Evolutionary conservation across 2,797 vertebrate genomes (phyloP), one percentile per base, ranked within the genome.

Genomic region (Oceanodroma leucorhoa): DNA sequence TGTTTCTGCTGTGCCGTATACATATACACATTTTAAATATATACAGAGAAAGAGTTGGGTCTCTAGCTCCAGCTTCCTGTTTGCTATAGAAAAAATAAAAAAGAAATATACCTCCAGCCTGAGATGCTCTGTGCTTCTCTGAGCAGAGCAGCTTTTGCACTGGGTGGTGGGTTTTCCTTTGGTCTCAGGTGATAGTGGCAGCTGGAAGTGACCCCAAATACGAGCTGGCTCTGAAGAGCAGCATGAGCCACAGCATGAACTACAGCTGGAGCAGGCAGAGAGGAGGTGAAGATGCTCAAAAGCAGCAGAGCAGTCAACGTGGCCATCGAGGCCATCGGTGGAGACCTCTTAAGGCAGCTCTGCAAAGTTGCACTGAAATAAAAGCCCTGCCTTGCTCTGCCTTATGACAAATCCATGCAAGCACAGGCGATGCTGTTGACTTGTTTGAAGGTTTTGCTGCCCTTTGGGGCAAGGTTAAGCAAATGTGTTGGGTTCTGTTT

Each of bases 341-440:
- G 96, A 19, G 90, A 95, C 9, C 2, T 94, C 61, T 96, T 96
- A 93, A 94, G 34, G 72, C 93, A 50, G 91, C 94, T 27, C 89
- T 97, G 40, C 83, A 53, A 86, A 96, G 86, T 76, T 94, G 17
- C 3, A 8, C 30, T 58, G 69, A 11, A 21, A 40, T 38, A 30
- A 69, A 70, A 82, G 8, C n/a, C n/a, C 19, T 71, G 62, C 29
- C 27, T 67, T 67, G 5, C n/a, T 53, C n/a, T 54, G 40, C 30
- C 29, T 45, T 34, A 2, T 2, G 29, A 34, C 34, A 40, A 65
- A 54, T 19, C 6, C 4, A 3, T 10, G 13, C 6, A 3, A 64
- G 21, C 40, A 10, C 30, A 34, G 11, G 15, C 19, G 43, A 32
- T 43, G 34, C 50, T 32, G 5, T 10, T 65, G 40, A 34, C 40